Evolutionary conservation across 1,140 invertebrate species (phyloP).

Genomic region (Philotrypesis tridentata): DNA sequence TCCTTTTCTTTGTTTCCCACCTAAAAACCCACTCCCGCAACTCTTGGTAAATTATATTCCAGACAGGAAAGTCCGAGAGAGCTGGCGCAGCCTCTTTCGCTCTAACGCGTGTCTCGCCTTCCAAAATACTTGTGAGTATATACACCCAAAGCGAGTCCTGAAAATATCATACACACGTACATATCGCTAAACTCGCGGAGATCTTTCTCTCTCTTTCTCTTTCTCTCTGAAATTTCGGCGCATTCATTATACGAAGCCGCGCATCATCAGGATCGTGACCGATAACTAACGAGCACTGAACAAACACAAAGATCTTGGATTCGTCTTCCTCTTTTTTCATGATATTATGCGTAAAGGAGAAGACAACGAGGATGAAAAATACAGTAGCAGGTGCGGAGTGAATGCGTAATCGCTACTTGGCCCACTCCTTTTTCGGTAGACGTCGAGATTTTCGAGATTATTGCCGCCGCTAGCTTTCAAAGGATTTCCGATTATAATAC

Average conservation of each 20-base stretch:
- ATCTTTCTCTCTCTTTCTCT: slow-evolving; percentile 9
- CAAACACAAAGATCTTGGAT: slow-evolving; percentile 16
- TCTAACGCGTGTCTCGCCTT: slow-evolving; percentile 36
- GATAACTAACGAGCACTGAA: slow-evolving; percentile 21
- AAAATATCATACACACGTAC: slow-evolving; percentile 24
- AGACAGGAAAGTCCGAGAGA: slow-evolving; percentile 29
- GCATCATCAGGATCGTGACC: slow-evolving; percentile 30
- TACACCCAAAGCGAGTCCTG: background rate
- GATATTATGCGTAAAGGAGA: background rate
- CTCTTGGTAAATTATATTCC: slow-evolving; percentile 22
- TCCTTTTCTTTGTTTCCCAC: background rate
- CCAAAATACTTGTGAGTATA: slow-evolving; percentile 12
- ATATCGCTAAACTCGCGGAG: background rate
- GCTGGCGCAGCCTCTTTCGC: slow-evolving; percentile 21
- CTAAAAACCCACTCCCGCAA: background rate
- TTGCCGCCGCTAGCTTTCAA: slow-evolving; percentile 13
- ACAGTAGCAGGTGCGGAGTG: slow-evolving; percentile 44
- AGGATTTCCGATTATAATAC: slow-evolving; percentile 16
- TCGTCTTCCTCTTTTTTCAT: slow-evolving; percentile 8
- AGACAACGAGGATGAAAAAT: slow-evolving; percentile 24
- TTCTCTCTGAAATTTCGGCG: slow-evolving; percentile 25
- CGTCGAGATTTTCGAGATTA: background rate
- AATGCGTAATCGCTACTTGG: slow-evolving; percentile 40
- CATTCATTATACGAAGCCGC: background rate
- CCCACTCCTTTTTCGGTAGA: slow-evolving; percentile 4